Evolutionary conservation across 2,113 vertebrate genomes (phyloP).

Genomic region (Recurvirostra avosetta): DNA sequence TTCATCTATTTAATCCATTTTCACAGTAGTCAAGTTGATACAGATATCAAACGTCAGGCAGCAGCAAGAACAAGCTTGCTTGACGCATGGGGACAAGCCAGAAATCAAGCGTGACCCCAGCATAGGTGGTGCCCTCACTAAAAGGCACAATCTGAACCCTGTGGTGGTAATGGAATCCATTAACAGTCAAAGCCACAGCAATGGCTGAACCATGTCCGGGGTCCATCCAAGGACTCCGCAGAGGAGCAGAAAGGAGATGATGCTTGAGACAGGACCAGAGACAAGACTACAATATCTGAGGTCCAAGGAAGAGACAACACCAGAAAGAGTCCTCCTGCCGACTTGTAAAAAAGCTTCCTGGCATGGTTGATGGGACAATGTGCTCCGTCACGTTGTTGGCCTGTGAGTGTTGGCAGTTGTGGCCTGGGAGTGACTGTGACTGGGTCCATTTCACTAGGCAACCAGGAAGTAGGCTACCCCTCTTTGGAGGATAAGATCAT

Average conservation of each 20-base stretch:
- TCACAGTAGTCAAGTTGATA: background rate
- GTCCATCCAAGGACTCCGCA: background rate
- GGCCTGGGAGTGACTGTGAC: background rate
- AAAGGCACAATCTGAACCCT: background rate
- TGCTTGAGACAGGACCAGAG: background rate
- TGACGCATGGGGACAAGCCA: fast-evolving
- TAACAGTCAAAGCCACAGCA: background rate
- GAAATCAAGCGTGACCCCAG: background rate
- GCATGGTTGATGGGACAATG: background rate
- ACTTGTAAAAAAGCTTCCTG: background rate
- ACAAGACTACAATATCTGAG: background rate
- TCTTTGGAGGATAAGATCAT: background rate
- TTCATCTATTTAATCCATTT: background rate
- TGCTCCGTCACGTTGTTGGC: background rate
- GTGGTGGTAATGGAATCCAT: too few species aligned
- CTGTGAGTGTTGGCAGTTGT: background rate
- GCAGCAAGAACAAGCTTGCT: background rate
- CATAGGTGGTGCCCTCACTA: background rate
- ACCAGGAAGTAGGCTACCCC: background rate
- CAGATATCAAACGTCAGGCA: background rate
- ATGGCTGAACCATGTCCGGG: too few species aligned
- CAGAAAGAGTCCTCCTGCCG: background rate
- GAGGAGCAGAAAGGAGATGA: background rate
- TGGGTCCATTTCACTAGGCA: background rate
- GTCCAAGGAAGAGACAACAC: background rate